Percentiles rank a stretch among this genome's conserved stretches.
phyloP scores from a whole-genome alignment of 2,888 invertebrate genomes.

The Anthophora plumipes region DNA sequence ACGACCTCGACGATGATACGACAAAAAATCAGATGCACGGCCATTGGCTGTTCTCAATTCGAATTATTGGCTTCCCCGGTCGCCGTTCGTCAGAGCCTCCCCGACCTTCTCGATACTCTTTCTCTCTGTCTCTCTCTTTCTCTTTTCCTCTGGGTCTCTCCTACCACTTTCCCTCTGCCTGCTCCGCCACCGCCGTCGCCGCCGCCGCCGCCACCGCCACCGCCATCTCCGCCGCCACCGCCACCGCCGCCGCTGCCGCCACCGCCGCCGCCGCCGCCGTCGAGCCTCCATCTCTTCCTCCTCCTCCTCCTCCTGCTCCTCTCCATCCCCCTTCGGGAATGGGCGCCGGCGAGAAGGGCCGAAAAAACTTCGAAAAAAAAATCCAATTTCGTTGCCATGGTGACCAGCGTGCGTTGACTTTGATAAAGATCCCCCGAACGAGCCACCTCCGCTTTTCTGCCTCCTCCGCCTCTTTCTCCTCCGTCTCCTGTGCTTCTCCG shows the following conservation, averaged over 20 bases:
- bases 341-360: constrained; percentile 80
- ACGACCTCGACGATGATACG: constrained; percentile 82
- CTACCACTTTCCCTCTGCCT: constrained; percentile 66
- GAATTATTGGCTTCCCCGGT: constrained; percentile 83
- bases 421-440: constrained; percentile 84
- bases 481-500: constrained; percentile 28
- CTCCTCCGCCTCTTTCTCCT: constrained; percentile 55
- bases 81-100: constrained; percentile 81
- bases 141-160: constrained; percentile 54
- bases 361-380: constrained; percentile 84
- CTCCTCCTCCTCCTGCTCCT: constrained; percentile 50
- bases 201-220: constrained; percentile 45
- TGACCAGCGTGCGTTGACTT: constrained; percentile 84
- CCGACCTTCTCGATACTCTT: constrained; percentile 74
- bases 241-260: constrained; percentile 52
- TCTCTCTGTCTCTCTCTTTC: constrained; percentile 65
- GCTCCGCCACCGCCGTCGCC: constrained; percentile 46
- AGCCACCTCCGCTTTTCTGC: constrained; percentile 57
- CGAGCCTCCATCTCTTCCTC: constrained; percentile 68
- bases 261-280: constrained; percentile 66
- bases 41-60: constrained; percentile 85
- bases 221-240: no score
- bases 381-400: constrained; percentile 85
- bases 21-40: constrained; percentile 85
- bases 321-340: constrained; percentile 58